Base-by-base conservation (phyloP, 2,797 vertebrate genomes). In the Sebastes elongatus region DNA sequence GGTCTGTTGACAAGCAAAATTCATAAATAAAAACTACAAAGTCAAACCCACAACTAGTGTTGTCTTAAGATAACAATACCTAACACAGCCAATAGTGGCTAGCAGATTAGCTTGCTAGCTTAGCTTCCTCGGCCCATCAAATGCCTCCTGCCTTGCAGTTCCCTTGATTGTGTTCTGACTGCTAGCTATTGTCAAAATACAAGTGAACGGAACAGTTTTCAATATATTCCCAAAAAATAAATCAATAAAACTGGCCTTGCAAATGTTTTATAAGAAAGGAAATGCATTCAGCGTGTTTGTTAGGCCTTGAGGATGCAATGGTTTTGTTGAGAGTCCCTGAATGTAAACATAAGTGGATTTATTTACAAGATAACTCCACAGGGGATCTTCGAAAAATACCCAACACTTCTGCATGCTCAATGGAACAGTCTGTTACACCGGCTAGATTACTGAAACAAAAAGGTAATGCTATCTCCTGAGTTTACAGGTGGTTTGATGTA, bases 401-500 rank as follows among this genome's bases (percentile, higher is more conserved):
- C 67, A 11, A 49, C n/a, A 10, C n/a, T 7, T 74, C 67, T 72
- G 69, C 27, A 56, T 1, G 16, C 49, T 25, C 20, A 52, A 0
- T 55, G 72, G 20, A 52, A 65, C 25, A 55, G 33, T 25, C 33
- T 49, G 10, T 20, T 28, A 32, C 71, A 38, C n/a, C 35, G 63
- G 66, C 63, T 30, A 4, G 6, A 57, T 71, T 20, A 78, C 35
- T 30, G 57, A 63, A 76, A 63, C 5, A 3, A 60, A 62, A 65
- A 27, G 3, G 42, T 25, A 61, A 73, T 32, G 59, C 59, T 11
- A 8, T 22, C 33, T 67, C 23, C 23, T 2, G 10, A 57, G 30
- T 59, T 57, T 74, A 57, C 65, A 78, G 42, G 59, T 75, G 56
- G 9, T 61, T 64, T 86, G 83, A 86, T 81, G 35, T 49, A 83